phyloP scores from a whole-genome alignment of 2,888 invertebrate species.

The Athrips mouffetella region DNA sequence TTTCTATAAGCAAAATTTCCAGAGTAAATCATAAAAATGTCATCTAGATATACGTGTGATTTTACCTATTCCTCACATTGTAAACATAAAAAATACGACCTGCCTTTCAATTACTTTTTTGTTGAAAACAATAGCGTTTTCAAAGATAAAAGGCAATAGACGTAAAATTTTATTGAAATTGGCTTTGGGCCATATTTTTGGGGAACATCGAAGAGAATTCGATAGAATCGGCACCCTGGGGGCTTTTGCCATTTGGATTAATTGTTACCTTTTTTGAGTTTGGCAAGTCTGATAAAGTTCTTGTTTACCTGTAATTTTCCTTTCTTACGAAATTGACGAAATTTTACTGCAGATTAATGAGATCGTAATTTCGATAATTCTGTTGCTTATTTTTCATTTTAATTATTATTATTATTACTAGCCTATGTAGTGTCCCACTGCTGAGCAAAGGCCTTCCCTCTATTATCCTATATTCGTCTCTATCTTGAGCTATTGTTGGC shows the following conservation, averaged over 20 bases:
- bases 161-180: slow-evolving; percentile 11
- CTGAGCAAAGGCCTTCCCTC: too few relatives aligned
- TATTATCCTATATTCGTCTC: too few relatives aligned
- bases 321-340: neutral
- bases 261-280: slow-evolving; percentile 5
- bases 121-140: neutral
- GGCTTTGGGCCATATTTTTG: neutral
- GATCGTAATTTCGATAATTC: too few relatives aligned
- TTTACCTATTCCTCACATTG: too few relatives aligned
- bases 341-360: too few relatives aligned
- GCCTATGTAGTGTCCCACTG: too few relatives aligned
- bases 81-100: neutral
- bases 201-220: neutral
- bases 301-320: neutral
- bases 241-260: neutral
- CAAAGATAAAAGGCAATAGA: neutral
- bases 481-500: too few relatives aligned
- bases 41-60: too few relatives aligned
- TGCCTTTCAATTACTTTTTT: neutral
- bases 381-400: too few relatives aligned
- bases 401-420: too few relatives aligned
- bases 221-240: neutral
- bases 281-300: neutral
- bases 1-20: too few relatives aligned
- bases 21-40: too few relatives aligned